Evolutionary conservation across 2,888 invertebrate genomes (phyloP).

Genomic region (Laspeyria flexula): DNA sequence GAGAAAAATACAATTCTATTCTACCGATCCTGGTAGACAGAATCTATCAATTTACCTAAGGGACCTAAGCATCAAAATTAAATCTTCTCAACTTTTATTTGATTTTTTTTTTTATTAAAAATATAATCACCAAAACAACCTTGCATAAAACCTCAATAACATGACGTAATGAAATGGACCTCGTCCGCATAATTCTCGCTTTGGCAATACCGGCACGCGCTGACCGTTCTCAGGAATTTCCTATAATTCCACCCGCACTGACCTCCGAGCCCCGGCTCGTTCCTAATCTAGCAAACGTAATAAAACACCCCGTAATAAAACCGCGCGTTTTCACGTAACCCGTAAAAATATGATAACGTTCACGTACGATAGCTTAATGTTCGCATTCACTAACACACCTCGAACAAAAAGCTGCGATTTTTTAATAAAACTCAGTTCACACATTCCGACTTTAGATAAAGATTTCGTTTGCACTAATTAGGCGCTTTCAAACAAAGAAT

Average conservation of each 20-base stretch:
- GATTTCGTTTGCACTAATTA: constrained; percentile 55
- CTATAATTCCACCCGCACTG: constrained; percentile 55
- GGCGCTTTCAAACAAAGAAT: constrained; percentile 54
- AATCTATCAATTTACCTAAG: too few relatives aligned
- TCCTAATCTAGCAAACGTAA: constrained; percentile 81
- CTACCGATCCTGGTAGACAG: too few relatives aligned
- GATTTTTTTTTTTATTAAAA: too few relatives aligned
- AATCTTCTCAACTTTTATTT: too few relatives aligned
- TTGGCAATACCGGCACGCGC: constrained; percentile 33
- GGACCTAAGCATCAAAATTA: too few relatives aligned
- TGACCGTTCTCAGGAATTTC: constrained; percentile 58
- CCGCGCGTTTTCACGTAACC: constrained; percentile 79
- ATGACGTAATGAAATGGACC: constrained; percentile 28
- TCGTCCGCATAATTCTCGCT: constrained; percentile 38
- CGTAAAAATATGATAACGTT: constrained; percentile 85
- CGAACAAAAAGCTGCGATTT: constrained; percentile 39
- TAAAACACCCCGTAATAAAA: constrained; percentile 81
- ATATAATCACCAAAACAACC: neutral
- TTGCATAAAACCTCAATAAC: neutral
- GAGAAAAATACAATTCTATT: too few relatives aligned
- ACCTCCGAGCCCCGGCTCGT: constrained; percentile 46
- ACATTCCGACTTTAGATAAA: constrained; percentile 40
- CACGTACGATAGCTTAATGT: constrained; percentile 62
- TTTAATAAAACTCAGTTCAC: constrained; percentile 36
- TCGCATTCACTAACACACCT: constrained; percentile 29